A percentile compares a stretch with the other conserved stretches of the same genome.
Conservation (phyloP, 1,140 invertebrate species). For the Holcopasites calliopsidis region DNA sequence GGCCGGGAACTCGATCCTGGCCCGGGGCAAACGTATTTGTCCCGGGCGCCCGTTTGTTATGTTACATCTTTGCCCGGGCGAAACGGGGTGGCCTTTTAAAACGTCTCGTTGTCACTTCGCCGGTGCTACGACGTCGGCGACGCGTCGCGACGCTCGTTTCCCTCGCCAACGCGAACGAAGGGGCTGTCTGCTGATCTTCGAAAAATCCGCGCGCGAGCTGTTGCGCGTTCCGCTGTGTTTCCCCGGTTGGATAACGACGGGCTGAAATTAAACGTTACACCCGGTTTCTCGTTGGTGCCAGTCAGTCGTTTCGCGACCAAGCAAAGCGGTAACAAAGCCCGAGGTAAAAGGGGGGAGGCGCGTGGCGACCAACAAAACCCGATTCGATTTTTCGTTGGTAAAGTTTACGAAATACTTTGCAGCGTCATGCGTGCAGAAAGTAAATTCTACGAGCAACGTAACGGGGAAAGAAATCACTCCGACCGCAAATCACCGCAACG, state of each 20-base stretch:
- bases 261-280: conserved; percentile 26
- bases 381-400: no score
- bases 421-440: no score
- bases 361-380: background rate
- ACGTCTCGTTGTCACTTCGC: conserved; percentile 55
- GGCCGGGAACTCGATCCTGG: conserved; percentile 69
- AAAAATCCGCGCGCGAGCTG: conserved; percentile 32
- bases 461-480: no score
- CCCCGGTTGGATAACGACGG: background rate
- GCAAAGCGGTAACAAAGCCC: conserved; percentile 13
- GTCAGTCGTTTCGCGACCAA: background rate
- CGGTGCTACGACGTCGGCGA: background rate
- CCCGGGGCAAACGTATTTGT: conserved; percentile 53
- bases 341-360: background rate
- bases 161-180: conserved; percentile 20
- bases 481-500: background rate
- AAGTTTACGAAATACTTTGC: no score
- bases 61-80: conserved; percentile 60
- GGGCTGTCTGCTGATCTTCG: conserved; percentile 29
- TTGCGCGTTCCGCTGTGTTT: background rate
- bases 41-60: conserved; percentile 60
- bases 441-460: no score
- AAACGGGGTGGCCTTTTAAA: conserved; percentile 65
- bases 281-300: background rate
- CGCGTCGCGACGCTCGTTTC: background rate